Conservation (phyloP, 2,797 vertebrate genomes). For the Pteronotus mesoamericanus region DNA sequence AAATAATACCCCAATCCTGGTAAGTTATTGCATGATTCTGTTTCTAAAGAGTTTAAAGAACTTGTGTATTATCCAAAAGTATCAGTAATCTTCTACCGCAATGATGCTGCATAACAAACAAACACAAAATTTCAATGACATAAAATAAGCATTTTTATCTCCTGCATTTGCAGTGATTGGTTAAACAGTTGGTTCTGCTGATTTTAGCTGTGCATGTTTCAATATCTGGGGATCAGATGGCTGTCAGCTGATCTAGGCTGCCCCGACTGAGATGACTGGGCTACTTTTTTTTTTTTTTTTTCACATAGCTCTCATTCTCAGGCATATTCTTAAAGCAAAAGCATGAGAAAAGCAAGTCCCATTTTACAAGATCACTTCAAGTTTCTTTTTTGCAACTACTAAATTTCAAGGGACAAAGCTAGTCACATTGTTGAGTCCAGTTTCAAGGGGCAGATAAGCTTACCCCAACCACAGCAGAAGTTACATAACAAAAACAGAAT, state of each 20-base stretch:
- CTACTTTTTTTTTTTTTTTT: not conserved
- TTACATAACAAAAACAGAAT: not conserved
- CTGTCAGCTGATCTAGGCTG: not conserved
- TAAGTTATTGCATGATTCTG: not conserved
- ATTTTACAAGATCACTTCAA: not conserved
- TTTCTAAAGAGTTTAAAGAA: not conserved
- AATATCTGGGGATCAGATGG: too few species aligned
- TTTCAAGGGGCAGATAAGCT: not conserved
- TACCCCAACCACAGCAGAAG: not conserved
- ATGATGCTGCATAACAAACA: not conserved
- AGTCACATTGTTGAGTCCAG: not conserved
- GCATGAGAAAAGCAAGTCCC: not conserved
- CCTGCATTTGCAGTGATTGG: not conserved
- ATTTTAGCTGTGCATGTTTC: not conserved
- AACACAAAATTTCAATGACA: not conserved
- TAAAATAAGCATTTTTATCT: not conserved
- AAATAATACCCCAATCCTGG: not conserved
- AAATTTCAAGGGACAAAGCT: not conserved
- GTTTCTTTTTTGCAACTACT: not conserved
- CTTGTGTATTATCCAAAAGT: not conserved
- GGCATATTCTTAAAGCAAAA: not conserved
- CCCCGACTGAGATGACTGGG: not conserved
- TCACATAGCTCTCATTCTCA: not conserved
- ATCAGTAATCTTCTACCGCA: not conserved
- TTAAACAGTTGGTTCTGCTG: not conserved